Conservation (phyloP, 2,113 vertebrate genomes). For the Galbula dea region DNA sequence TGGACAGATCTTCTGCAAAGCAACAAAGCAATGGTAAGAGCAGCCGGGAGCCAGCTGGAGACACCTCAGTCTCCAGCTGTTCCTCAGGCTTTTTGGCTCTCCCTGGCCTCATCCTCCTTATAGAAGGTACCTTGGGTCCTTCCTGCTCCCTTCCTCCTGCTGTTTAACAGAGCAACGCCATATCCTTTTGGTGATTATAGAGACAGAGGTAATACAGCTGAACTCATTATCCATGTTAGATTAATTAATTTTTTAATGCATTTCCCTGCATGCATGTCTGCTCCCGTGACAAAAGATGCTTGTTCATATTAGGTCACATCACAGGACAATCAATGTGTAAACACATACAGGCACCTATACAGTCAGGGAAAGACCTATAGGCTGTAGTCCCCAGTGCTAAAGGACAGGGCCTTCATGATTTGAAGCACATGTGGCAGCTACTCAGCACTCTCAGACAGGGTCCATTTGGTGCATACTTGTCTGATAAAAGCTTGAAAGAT, state of each 20-base stretch:
- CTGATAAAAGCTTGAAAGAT: not conserved
- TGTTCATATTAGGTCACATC: not conserved
- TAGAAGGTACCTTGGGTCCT: not conserved
- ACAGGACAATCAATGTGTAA: not conserved
- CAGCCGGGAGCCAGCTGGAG: not conserved
- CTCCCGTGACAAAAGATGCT: not conserved
- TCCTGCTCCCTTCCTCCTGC: not conserved
- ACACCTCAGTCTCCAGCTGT: not conserved
- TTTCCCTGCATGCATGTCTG: not conserved
- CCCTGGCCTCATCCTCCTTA: not conserved
- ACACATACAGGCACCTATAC: not conserved
- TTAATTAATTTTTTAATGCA: too few species aligned
- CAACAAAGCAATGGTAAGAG: not conserved
- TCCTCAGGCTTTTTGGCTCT: not conserved
- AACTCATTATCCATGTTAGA: rapidly evolving
- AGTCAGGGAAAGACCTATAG: not conserved
- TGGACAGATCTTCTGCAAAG: not conserved
- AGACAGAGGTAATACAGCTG: not conserved
- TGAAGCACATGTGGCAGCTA: not conserved
- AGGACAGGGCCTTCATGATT: not conserved
- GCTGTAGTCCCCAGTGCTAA: not conserved
- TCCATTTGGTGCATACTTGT: not conserved
- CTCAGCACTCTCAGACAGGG: not conserved
- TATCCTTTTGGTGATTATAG: not conserved
- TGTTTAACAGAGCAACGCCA: not conserved